Evolutionary conservation across 2,113 vertebrate genomes (phyloP).

Genomic region (Synchiropus splendidus): DNA sequence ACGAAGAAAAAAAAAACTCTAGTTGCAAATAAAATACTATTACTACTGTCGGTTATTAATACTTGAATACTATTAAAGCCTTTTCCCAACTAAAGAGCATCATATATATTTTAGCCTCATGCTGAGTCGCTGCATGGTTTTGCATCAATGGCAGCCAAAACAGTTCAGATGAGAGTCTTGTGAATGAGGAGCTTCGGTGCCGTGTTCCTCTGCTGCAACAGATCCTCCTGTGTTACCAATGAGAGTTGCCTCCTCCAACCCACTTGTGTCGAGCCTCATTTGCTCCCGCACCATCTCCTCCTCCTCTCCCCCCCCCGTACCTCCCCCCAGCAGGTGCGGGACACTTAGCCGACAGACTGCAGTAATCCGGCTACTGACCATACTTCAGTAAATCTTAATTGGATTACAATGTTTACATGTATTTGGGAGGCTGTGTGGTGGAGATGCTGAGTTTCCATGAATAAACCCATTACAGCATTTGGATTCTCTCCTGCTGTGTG

Average conservation of each 20-base stretch:
- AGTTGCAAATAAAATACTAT: too few species aligned
- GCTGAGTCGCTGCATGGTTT: too few species aligned
- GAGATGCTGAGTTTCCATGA: slow-evolving; percentile 1
- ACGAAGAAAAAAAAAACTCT: too few species aligned
- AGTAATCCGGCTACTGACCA: slow-evolving; percentile 12
- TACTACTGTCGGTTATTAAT: too few species aligned
- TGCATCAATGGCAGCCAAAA: too few species aligned
- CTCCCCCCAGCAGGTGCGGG: slow-evolving; percentile 17
- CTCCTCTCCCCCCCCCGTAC: slow-evolving; percentile 8
- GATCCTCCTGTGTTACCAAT: slow-evolving; percentile 38
- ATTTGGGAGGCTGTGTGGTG: slow-evolving; percentile 11
- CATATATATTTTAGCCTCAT: too few species aligned
- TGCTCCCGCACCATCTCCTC: slow-evolving; percentile 13
- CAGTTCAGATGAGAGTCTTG: too few species aligned
- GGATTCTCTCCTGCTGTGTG: background rate
- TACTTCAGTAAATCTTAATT: slow-evolving; percentile 9
- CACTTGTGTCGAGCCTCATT: slow-evolving; percentile 30
- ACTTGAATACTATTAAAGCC: too few species aligned
- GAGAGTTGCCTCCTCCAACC: slow-evolving; percentile 24
- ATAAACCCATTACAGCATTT: slow-evolving; percentile 13
- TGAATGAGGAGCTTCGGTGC: too few species aligned
- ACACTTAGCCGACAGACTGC: slow-evolving; percentile 13
- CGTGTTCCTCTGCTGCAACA: background rate
- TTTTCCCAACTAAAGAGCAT: too few species aligned
- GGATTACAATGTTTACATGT: slow-evolving; percentile 26